Evolutionary conservation across 1,140 invertebrate genomes (phyloP), one percentile per base, ranked within the genome.

Genomic region (Aphis gossypii): DNA sequence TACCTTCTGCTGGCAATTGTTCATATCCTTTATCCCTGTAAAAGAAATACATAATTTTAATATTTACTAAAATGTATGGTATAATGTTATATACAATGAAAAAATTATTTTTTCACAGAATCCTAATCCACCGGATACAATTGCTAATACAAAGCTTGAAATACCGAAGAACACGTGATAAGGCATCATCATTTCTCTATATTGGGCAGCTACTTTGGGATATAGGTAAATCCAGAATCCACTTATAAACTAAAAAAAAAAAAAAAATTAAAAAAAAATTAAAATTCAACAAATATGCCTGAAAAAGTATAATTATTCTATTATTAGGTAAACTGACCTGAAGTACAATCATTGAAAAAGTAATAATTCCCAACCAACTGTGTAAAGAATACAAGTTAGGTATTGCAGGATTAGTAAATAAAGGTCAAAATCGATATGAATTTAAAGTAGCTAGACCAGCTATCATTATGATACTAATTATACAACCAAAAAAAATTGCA

Each of bases 311-410:
- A 30, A 30, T 25, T 38, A 11, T 23, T 25, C 6, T 60, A 60
- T 11, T 60, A 60, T 56, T 60, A 60, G 21, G 8, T 30, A 3
- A 2, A 94, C 60, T 95, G 95, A 98, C 97, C 96, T 98, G 98
- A 82, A 96, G 95, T 88, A 96, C 95, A 95, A 98, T 98, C 94
- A 98, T 95, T 94, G 98, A 96, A 9, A 98, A 96, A 56, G 97
- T 96, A 20, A 96, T 95, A 2, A 99, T 95, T 1, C 98, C 98
- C 89, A 99, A 94, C 98, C 98, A 99, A 94, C 97, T 98, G 95
- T 99, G 98, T 54, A 98, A 95, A 90, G 96, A 96, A 95, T 98
- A 98, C 95, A 99, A 95, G 95, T 99, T 98, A 11, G 97, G 96
- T 90, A 96, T 97, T 8, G 97, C 97, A 35, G 95, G 94, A 1